These are phyloP conservation scores for Cephus cinctus DNA, from an alignment of 1,140 invertebrate genomes.

Conservation along the genomic window DNA sequence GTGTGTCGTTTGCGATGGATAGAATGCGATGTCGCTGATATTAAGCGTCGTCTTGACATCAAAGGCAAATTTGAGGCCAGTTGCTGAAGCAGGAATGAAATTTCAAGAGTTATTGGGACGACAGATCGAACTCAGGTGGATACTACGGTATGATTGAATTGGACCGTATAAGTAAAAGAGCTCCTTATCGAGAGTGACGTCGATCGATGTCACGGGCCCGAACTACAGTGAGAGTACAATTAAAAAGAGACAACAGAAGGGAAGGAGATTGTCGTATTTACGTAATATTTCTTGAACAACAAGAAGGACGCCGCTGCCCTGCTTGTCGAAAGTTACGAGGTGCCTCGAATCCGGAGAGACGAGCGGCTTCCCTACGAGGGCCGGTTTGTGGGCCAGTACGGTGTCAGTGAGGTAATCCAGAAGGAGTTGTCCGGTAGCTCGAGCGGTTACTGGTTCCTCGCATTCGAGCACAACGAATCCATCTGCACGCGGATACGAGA, in stretches of 20 bases:
- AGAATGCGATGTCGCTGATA: slow-evolving; percentile 77
- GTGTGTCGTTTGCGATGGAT: slow-evolving; percentile 72
- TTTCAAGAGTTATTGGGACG: no score
- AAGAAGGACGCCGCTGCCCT: slow-evolving; percentile 64
- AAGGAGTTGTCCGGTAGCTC: slow-evolving; percentile 68
- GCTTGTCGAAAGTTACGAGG: slow-evolving; percentile 68
- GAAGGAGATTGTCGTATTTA: no score
- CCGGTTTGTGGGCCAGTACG: slow-evolving; percentile 66
- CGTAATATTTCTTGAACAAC: slow-evolving; percentile 71
- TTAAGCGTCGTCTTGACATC: slow-evolving; percentile 77
- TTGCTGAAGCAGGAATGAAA: slow-evolving; percentile 57
- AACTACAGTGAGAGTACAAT: no score
- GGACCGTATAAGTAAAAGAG: no score
- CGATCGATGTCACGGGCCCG: no score
- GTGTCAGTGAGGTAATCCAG: slow-evolving; percentile 78
- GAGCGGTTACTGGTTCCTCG: slow-evolving; percentile 64
- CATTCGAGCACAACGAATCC: slow-evolving; percentile 75
- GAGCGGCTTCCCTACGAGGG: slow-evolving; percentile 66
- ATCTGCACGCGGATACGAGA: slow-evolving; percentile 57
- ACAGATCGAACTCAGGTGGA: no score
- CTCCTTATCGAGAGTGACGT: no score
- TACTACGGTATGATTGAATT: no score
- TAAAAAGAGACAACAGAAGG: no score
- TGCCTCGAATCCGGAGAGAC: slow-evolving; percentile 73
- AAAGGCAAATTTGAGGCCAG: slow-evolving; percentile 69